Base-by-base conservation (phyloP, 2,888 invertebrate genomes). In the Minunthozetes semirufus region DNA sequence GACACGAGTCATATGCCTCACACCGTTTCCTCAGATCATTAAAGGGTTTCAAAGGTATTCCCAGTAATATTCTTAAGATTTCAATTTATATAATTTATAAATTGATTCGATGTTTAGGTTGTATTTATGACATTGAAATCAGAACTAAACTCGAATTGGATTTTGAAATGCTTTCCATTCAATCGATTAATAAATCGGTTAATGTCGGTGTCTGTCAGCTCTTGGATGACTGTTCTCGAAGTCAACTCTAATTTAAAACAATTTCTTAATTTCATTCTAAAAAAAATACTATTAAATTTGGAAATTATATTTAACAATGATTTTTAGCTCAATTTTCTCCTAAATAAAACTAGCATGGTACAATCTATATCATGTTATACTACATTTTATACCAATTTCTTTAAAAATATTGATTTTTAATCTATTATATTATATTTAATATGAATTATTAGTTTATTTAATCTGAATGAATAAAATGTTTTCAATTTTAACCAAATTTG, bases 111-210 rank as follows among this genome's bases (percentile, higher is more conserved):
- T n/a, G n/a, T n/a, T n/a, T n/a, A 78, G 78, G 78, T 17, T 78
- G 78, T 53, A 76, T 77, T 22, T 78, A 78, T 76, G 78, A 77
- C n/a, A 68, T 75, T 25, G 77, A 78, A 53, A 50, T 78, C 27
- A 73, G 78, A 33, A 77, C 53, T n/a, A 76, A 75, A 53, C 75
- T 76, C 38, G 72, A 75, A 50, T 74, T 68, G 15, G 53, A 76
- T 19, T 78, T 77, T 46, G 48, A 70, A 63, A 33, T 33, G 9
- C 27, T 75, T n/a, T 53, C 70, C 8, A 70, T 71, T 38, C 25
- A 70, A 8, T 56, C 19, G 13, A 72, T 75, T 9, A 56, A 75
- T 11, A 56, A 61, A 42, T 33, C 71, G n/a, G 53, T 38, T 38
- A 72, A 72, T 46, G n/a, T 75, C 22, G 71, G 56, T 22, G 48